A percentile compares a stretch with the other conserved stretches of the same genome.
Evolutionary conservation across 2,113 vertebrate species (phyloP).

Genomic region (Dromiciops gliroides): DNA sequence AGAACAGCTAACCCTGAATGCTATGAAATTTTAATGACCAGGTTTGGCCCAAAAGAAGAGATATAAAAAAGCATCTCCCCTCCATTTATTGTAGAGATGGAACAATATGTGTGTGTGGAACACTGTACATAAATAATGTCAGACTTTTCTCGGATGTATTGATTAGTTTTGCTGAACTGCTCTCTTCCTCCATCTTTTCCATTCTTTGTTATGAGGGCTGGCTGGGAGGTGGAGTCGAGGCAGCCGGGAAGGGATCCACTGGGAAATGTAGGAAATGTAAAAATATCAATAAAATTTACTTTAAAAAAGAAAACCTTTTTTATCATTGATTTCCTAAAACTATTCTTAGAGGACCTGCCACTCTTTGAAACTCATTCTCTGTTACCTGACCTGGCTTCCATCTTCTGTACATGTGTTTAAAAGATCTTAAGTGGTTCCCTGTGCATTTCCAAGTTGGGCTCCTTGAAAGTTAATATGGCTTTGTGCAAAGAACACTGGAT

Average conservation of each 20-base stretch:
- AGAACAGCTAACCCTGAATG: neutral
- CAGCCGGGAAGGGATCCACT: neutral
- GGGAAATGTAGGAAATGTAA: conserved; percentile 2
- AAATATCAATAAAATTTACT: neutral
- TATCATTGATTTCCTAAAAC: neutral
- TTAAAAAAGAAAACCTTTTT: neutral
- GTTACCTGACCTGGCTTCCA: neutral
- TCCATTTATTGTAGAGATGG: neutral
- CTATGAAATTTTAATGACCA: neutral
- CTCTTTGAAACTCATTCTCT: neutral
- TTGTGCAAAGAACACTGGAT: neutral
- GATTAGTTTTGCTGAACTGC: neutral
- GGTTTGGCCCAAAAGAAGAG: neutral
- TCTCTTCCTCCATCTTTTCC: neutral
- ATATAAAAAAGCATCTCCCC: neutral
- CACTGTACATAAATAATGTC: neutral
- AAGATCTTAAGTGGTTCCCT: neutral
- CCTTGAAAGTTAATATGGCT: neutral
- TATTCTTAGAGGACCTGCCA: neutral
- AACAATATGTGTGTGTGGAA: neutral
- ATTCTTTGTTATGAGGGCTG: neutral
- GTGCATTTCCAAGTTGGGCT: neutral
- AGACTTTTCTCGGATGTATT: neutral
- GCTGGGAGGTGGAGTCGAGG: neutral
- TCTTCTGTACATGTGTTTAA: neutral